phyloP scores from a whole-genome alignment of 2,113 vertebrate species.

The Acrocephalus arundinaceus region DNA sequence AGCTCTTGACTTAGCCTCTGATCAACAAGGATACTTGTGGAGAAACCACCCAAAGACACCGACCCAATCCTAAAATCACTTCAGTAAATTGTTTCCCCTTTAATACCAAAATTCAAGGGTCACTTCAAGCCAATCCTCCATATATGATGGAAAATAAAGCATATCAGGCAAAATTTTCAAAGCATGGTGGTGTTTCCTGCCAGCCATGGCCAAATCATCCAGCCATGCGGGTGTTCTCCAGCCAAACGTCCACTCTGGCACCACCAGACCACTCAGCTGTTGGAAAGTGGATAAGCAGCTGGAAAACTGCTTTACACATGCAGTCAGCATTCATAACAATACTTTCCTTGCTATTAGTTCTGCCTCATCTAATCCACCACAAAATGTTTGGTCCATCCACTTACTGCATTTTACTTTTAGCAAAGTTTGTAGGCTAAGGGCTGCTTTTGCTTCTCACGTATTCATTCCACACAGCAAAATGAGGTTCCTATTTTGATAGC shows the following conservation, averaged over 20 bases:
- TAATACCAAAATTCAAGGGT: not conserved
- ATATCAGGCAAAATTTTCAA: not conserved
- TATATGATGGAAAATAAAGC: not conserved
- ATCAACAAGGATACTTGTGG: not conserved
- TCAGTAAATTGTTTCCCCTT: not conserved
- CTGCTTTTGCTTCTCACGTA: not conserved
- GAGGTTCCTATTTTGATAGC: constrained; percentile 29
- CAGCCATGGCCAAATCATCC: rapidly evolving
- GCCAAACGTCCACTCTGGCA: not conserved
- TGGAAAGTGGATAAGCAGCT: not conserved
- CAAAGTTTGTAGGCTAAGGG: not conserved
- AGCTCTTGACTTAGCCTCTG: not conserved
- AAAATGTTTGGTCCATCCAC: not conserved
- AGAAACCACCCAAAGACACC: not conserved
- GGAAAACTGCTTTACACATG: not conserved
- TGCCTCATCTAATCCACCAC: not conserved
- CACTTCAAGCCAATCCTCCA: not conserved
- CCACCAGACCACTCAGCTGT: not conserved
- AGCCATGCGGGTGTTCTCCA: rapidly evolving
- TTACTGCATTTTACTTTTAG: not conserved
- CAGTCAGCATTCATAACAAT: not conserved
- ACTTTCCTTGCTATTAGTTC: not conserved
- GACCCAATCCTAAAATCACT: not conserved
- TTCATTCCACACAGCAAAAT: not conserved
- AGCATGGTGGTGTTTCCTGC: not conserved